Conservation (phyloP, 1,140 invertebrate genomes). For the Intoshia linei region DNA sequence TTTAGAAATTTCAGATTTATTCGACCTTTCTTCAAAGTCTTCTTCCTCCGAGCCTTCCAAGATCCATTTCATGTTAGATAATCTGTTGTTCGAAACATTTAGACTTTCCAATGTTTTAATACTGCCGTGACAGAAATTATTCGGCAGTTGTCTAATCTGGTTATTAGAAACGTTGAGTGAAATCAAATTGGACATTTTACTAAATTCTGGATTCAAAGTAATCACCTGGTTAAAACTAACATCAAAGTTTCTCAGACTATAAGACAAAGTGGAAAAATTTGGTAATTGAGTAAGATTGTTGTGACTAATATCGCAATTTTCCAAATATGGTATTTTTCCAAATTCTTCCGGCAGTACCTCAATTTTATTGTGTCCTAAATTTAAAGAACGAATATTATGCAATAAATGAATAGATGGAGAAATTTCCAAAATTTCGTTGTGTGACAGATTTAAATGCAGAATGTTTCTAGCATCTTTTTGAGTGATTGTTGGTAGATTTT, state of each 20-base stretch:
- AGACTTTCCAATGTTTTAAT: constrained; percentile 11
- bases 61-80: no score
- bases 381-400: constrained; percentile 12
- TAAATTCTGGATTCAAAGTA: no score
- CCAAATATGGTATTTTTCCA: constrained; percentile 10
- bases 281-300: constrained; percentile 15
- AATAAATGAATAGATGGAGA: constrained; percentile 11
- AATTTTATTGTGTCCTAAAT: constrained; percentile 12
- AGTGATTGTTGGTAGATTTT: constrained; percentile 12
- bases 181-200: constrained; percentile 14
- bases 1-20: no score
- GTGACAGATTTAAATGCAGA: constrained; percentile 10
- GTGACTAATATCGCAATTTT: constrained; percentile 2
- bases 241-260: no score
- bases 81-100: constrained; percentile 10
- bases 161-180: constrained; percentile 12
- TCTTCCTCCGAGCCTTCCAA: no score
- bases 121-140: constrained; percentile 9
- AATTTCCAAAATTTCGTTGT: constrained; percentile 13
- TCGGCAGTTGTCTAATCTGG: constrained; percentile 12
- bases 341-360: constrained; percentile 12
- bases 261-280: no score
- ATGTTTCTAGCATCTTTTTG: constrained; percentile 12
- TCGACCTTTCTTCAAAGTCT: no score
- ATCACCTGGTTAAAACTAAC: no score